Evolutionary conservation across 2,888 invertebrate species (phyloP), one percentile per base, ranked within the genome.

Genomic region (Chaetoderma sp.): DNA sequence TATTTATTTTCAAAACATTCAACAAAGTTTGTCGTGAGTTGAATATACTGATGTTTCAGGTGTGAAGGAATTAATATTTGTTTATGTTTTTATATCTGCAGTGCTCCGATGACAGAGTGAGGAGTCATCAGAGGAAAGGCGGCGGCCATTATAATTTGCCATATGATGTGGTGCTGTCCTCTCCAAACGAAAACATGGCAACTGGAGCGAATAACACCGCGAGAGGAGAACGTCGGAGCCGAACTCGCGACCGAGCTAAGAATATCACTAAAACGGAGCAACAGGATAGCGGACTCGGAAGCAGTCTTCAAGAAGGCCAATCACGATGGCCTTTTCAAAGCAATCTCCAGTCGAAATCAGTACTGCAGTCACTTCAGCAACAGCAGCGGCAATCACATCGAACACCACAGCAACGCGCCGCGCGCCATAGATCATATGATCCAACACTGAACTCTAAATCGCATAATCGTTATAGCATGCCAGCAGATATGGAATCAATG

Each of bases 71-170:
- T n/a, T n/a, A n/a, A n/a, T n/a, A n/a, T n/a, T n/a, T n/a, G n/a
- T n/a, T n/a, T n/a, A n/a, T n/a, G n/a, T n/a, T n/a, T n/a, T n/a
- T 36, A 36, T 36, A 36, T 36, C 32, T 52, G 52, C 28, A 52
- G 52, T 52, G 52, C 21, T 52, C 52, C 28, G 32, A 52, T 52
- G 52, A 33, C 10, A 28, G 27, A 28, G 16, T 33, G 13, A 33
- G 28, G 28, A 52, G 23, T n/a, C n/a, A 10, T 13, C 21, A 47
- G 27, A 27, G 49, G 18, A 13, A 47, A 13, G n/a, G 16, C 4
- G 13, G 21, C 49, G 32, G 32, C 52, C 18, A 16, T 28, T 16
- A 25, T 2, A 32, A 4, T 1, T 18, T 30, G 30, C 18, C 52
- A n/a, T 18, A 16, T n/a, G 21, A 8, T 8, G 32, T 52, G 2